Conservation (phyloP, 1,140 invertebrate species). For the Drosophila eugracilis region DNA sequence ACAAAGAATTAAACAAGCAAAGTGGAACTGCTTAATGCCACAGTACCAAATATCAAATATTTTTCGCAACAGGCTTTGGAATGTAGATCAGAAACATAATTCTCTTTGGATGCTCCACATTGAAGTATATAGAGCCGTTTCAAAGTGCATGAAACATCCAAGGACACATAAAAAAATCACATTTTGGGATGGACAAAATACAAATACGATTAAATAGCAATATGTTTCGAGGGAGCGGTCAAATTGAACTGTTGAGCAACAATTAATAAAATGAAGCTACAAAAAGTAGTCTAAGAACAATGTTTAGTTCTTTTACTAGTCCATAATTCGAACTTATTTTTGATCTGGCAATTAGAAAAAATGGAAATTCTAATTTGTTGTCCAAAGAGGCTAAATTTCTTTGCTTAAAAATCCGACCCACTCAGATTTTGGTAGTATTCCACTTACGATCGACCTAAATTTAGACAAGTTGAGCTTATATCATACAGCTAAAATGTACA, state of each 20-base stretch:
- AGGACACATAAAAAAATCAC: conserved; percentile 62
- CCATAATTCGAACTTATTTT: too few species aligned
- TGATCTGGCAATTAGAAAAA: too few species aligned
- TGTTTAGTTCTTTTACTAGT: too few species aligned
- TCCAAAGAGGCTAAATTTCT: background rate
- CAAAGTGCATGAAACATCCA: conserved; percentile 5
- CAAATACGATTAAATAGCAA: conserved; percentile 52
- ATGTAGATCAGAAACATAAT: conserved; percentile 70
- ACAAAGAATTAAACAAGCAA: conserved; percentile 59
- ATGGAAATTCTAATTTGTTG: too few species aligned
- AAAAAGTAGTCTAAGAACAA: too few species aligned
- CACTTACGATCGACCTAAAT: conserved; percentile 35
- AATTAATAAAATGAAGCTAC: too few species aligned
- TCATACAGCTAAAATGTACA: conserved; percentile 71
- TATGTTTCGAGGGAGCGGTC: conserved; percentile 23
- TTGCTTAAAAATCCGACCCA: conserved; percentile 19
- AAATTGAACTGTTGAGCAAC: conserved; percentile 2
- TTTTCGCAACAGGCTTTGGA: conserved; percentile 63
- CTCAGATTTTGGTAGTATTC: conserved; percentile 28
- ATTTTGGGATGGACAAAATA: conserved; percentile 69
- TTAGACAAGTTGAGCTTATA: conserved; percentile 70
- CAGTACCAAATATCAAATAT: conserved; percentile 26
- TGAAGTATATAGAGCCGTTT: conserved; percentile 2
- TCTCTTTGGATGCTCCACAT: conserved; percentile 21
- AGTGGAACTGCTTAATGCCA: conserved; percentile 3